Conservation (phyloP, 2,797 vertebrate species). For the Pangasius macronema region DNA sequence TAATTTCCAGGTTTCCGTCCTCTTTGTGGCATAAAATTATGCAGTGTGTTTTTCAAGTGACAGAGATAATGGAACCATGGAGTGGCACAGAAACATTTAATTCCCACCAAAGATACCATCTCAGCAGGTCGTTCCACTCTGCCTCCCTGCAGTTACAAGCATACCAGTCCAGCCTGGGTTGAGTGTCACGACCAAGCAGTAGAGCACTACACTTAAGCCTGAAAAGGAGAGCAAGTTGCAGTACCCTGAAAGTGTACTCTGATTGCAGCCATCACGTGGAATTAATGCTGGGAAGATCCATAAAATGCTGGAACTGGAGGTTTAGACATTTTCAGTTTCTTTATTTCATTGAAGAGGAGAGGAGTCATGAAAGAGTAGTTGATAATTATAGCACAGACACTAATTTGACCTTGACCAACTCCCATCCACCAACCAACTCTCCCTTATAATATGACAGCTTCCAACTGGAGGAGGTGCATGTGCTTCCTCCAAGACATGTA, state of each 20-base stretch:
- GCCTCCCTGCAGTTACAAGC: conserved; percentile 56
- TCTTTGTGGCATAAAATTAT: conserved; percentile 58
- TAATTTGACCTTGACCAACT: background rate
- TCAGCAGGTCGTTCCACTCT: conserved; percentile 50
- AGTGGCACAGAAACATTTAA: conserved; percentile 66
- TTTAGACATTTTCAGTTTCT: conserved; percentile 53
- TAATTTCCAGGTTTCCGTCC: background rate
- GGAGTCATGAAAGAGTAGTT: conserved; percentile 5
- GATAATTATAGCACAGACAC: conserved; percentile 43
- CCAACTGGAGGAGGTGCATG: background rate
- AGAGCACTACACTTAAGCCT: conserved; percentile 55
- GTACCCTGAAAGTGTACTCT: conserved; percentile 46
- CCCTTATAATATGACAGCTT: background rate
- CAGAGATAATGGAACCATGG: conserved; percentile 70
- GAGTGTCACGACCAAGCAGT: conserved; percentile 61
- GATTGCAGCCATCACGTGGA: conserved; percentile 56
- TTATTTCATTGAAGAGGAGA: conserved; percentile 42
- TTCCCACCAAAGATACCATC: conserved; percentile 62
- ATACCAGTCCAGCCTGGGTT: conserved; percentile 57
- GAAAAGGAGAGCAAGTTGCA: conserved; percentile 34
- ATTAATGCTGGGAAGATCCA: conserved; percentile 51
- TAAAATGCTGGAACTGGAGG: conserved; percentile 49
- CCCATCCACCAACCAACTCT: background rate
- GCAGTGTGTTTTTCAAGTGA: conserved; percentile 64
- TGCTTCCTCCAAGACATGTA: background rate